Percentiles rank a stretch among this genome's conserved stretches.
Evolutionary conservation across 2,113 vertebrate genomes (phyloP).

Genomic region (Vicugna pacos): DNA sequence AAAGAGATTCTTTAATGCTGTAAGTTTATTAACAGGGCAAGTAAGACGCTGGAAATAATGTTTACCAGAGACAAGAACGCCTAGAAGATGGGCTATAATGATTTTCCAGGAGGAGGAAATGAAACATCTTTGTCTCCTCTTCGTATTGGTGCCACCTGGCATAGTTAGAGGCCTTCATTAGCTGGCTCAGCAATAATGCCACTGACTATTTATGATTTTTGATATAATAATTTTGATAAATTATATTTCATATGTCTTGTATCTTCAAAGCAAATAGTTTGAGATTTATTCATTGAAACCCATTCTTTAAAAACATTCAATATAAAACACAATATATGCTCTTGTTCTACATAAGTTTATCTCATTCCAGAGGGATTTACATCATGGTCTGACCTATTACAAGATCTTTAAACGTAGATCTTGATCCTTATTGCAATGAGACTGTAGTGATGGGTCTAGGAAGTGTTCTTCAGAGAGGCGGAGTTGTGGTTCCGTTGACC

Average conservation of each 20-base stretch:
- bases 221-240: not conserved
- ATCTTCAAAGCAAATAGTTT: constrained; percentile 21
- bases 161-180: not conserved
- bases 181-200: not conserved
- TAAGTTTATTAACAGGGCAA: not conserved
- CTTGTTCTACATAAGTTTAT: not conserved
- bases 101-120: constrained; percentile 45
- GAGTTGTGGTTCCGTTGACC: not conserved
- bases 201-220: not conserved
- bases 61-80: not conserved
- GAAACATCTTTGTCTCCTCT: not conserved
- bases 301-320: not conserved
- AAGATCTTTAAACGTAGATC: not conserved
- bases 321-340: not conserved
- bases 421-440: not conserved
- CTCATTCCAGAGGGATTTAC: not conserved
- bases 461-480: not conserved
- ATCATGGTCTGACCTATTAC: not conserved
- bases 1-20: not conserved
- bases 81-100: constrained; percentile 33
- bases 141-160: not conserved
- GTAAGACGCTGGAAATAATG: not conserved
- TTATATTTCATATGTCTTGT: not conserved
- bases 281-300: not conserved
- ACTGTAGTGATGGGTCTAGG: not conserved